Conservation (phyloP, 2,888 invertebrate species). For the Cactoblastis cactorum region DNA sequence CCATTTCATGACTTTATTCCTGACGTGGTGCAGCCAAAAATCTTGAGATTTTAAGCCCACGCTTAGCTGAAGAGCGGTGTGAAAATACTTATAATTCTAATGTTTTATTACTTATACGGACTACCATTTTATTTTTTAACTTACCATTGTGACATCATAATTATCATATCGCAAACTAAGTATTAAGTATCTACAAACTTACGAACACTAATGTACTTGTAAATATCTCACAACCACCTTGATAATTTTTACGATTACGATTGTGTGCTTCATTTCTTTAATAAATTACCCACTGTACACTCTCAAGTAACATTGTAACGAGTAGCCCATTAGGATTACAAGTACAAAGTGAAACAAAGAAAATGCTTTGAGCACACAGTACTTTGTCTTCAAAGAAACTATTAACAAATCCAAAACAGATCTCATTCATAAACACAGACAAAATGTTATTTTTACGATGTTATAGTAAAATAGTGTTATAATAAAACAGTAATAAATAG, state of each 20-base stretch:
- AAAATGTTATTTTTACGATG: neutral
- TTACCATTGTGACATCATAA: no score
- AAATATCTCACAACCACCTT: neutral
- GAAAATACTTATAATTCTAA: no score
- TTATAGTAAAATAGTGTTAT: neutral
- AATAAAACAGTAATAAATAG: no score
- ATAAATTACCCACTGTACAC: neutral
- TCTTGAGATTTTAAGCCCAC: no score
- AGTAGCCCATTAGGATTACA: neutral
- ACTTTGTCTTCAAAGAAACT: neutral
- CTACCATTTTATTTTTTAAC: no score
- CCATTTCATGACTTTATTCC: no score
- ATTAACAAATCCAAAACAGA: neutral
- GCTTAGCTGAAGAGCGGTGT: no score
- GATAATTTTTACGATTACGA: neutral
- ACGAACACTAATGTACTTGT: no score
- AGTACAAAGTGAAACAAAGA: slow-evolving; percentile 1
- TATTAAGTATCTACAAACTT: no score
- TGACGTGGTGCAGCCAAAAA: no score
- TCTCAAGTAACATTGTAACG: neutral
- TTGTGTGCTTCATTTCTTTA: neutral
- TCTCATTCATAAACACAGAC: slow-evolving; percentile 4
- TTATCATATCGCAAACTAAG: no score
- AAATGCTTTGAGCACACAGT: neutral
- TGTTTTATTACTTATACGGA: no score